Evolutionary conservation across 2,113 vertebrate species (phyloP), one percentile per base, ranked within the genome.

Genomic region (Riparia riparia): DNA sequence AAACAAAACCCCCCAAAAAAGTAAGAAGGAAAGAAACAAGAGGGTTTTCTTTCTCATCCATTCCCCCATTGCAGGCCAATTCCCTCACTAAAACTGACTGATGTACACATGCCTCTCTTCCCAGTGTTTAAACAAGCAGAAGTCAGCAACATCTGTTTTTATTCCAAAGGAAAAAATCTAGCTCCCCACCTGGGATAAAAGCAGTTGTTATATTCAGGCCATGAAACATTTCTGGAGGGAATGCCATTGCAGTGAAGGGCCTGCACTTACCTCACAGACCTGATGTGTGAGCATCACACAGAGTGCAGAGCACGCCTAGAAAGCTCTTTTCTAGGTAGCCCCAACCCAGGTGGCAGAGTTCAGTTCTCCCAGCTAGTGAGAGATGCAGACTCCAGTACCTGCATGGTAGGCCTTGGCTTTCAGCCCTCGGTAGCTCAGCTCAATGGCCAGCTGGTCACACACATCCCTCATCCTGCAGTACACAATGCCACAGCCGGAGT

Each of bases 391-490:
- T 76, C 44, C 44, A 77, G 77, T 97, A 99, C 99, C 99, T 98
- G 99, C 99, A 5, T 99, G 99, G 95, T 99, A 99, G 1, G 99
- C 98, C 90, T 99, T 99, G 92, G 99, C 97, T 29, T 93, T 93
- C 80, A 99, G 87, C 28, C 99, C 99, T 25, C 99, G 98, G 85
- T 98, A 98, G 74, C 98, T 99, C 91, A 99, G 95, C 84, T 99
- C 98, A 64, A 97, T 92, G 9, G 99, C 99, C 93, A 99, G 98
- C 24, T 98, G 98, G 86, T 99, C 99, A 97, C 99, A 99, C 84
- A 97, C 89, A 1, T 99, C 99, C 95, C 99, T 98, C 94, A 98
- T 99, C 86, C 99, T 98, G 98, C 99, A 99, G 97, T 99, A 99
- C 71, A 99, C 97, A 42, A 99, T 99, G 91, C 99, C 99, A 90